A percentile compares a stretch with the other conserved stretches of the same genome.
These are phyloP conservation scores for Leuctra nigra DNA, from an alignment of 2,888 invertebrate genomes.

Conservation along the genomic window DNA sequence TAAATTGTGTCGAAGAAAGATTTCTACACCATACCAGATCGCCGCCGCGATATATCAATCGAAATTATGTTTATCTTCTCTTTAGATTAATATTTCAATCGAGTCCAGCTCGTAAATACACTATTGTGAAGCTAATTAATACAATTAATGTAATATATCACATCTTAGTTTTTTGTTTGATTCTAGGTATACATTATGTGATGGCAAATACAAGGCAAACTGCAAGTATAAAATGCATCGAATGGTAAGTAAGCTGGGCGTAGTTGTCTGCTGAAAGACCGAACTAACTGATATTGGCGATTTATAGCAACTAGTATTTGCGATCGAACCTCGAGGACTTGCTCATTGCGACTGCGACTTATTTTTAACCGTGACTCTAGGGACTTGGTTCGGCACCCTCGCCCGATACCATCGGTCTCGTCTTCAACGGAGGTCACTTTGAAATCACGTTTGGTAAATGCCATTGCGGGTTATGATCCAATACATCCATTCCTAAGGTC, in stretches of 20 bases:
- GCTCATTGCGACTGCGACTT: not conserved
- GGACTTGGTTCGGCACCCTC: not conserved
- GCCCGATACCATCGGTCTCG: no score
- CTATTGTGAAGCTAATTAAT: constrained; percentile 18
- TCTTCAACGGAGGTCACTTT: not conserved
- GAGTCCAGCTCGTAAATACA: constrained; percentile 8
- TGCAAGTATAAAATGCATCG: not conserved
- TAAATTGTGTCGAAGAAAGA: no score
- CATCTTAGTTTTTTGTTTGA: not conserved
- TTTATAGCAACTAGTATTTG: constrained; percentile 17
- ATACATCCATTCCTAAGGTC: constrained; percentile 10
- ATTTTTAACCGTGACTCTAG: constrained; percentile 4
- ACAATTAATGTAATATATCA: constrained; percentile 17
- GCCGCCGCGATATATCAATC: constrained; percentile 4
- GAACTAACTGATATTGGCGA: constrained; percentile 14
- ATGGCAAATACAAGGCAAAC: not conserved
- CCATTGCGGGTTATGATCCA: no score
- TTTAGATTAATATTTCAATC: constrained; percentile 9
- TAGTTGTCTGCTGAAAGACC: constrained; percentile 11
- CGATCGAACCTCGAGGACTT: constrained; percentile 2
- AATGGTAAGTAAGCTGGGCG: not conserved
- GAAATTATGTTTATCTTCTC: constrained; percentile 8
- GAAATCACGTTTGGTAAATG: not conserved
- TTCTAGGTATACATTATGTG: not conserved
- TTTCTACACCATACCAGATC: no score